Conservation (phyloP, 2,797 vertebrate genomes). For the Oreochromis grahami region DNA sequence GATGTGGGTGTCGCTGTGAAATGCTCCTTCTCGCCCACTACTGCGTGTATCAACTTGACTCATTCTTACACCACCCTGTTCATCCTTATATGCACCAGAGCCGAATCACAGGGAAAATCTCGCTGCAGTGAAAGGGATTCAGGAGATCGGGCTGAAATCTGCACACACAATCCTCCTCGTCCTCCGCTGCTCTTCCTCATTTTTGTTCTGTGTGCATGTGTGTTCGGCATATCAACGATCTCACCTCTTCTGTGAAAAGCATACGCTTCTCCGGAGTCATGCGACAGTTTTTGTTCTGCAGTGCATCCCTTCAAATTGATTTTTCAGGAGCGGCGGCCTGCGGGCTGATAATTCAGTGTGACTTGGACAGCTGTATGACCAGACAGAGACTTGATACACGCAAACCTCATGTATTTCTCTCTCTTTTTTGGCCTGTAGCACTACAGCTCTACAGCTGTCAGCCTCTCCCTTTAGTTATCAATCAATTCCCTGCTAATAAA, state of each 20-base stretch:
- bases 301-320: conserved; percentile 21
- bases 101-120: neutral
- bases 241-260: neutral
- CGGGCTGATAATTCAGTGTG: conserved; percentile 21
- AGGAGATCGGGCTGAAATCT: conserved; percentile 1
- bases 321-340: conserved; percentile 17
- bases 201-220: neutral
- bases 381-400: conserved; percentile 7
- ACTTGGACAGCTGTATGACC: conserved; percentile 38
- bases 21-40: conserved; percentile 50
- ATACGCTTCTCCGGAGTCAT: conserved; percentile 9
- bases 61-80: conserved; percentile 49
- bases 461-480: conserved; percentile 46
- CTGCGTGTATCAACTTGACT: conserved; percentile 56
- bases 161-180: neutral
- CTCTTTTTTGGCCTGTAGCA: neutral
- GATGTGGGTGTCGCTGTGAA: conserved; percentile 53
- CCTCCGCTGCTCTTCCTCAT: neutral
- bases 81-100: conserved; percentile 1
- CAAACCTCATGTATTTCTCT: conserved; percentile 5
- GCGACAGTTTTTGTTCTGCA: neutral
- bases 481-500: conserved; percentile 53
- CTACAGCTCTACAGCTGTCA: conserved; percentile 42
- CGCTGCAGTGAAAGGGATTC: conserved; percentile 2
- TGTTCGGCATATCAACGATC: conserved; percentile 27